Conservation (phyloP, 2,888 invertebrate genomes). For the Zaprionus bogoriensis region DNA sequence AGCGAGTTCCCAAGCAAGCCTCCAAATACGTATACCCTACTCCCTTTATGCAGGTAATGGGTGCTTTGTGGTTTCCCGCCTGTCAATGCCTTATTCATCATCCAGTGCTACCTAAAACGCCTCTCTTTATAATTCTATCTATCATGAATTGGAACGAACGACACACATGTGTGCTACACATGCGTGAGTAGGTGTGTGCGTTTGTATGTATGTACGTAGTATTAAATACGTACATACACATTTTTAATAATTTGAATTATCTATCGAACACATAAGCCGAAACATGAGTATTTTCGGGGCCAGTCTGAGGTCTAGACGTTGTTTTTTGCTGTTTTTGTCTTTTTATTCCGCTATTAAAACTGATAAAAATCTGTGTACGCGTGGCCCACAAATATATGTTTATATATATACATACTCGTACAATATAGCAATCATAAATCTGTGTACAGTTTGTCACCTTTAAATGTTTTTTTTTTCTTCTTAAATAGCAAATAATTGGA, state of each 20-base stretch:
- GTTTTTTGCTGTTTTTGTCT: slow-evolving; percentile 8
- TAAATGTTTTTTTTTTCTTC: slow-evolving; percentile 5
- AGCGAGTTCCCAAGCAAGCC: no score
- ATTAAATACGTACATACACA: slow-evolving; percentile 21
- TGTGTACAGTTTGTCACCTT: slow-evolving; percentile 1
- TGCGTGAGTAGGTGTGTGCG: background rate
- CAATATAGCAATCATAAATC: slow-evolving; percentile 1
- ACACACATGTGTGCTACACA: slow-evolving; percentile 2
- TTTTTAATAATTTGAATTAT: slow-evolving; percentile 44
- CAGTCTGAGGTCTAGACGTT: slow-evolving; percentile 42
- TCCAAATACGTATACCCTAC: background rate
- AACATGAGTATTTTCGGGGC: slow-evolving; percentile 23
- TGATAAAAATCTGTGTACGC: slow-evolving; percentile 38
- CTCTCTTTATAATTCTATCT: slow-evolving; percentile 11
- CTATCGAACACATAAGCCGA: slow-evolving; percentile 33
- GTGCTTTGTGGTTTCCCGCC: slow-evolving; percentile 12
- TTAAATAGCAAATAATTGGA: slow-evolving; percentile 21
- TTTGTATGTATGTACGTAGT: background rate
- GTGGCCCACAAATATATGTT: slow-evolving; percentile 24
- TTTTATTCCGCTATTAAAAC: slow-evolving; percentile 8
- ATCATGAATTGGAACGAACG: slow-evolving; percentile 19
- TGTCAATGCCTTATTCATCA: slow-evolving; percentile 13
- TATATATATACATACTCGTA: slow-evolving; percentile 1
- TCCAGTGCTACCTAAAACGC: background rate
- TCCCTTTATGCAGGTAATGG: background rate